These are phyloP conservation scores for Oegoconia quadripuncta DNA, from an alignment of 2,888 invertebrate genomes.

Conservation along the genomic window DNA sequence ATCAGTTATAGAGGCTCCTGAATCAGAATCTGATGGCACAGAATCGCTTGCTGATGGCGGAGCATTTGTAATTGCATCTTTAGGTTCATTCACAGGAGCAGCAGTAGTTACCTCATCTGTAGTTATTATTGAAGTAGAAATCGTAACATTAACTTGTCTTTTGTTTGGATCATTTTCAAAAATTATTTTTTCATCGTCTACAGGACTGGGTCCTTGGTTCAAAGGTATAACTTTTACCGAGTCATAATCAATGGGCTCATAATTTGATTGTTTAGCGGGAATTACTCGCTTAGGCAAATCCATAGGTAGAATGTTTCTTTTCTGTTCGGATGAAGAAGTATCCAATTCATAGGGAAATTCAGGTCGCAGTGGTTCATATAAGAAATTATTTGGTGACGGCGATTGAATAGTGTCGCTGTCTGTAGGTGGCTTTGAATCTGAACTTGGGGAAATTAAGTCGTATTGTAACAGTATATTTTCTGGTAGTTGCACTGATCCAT, in stretches of 20 bases:
- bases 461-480: slow-evolving; percentile 67
- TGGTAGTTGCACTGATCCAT: slow-evolving; percentile 61
- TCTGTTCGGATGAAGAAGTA: slow-evolving; percentile 57
- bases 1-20: slow-evolving; percentile 80
- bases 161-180: slow-evolving; percentile 51
- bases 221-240: slow-evolving; percentile 67
- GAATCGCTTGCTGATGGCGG: slow-evolving; percentile 36
- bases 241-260: slow-evolving; percentile 64
- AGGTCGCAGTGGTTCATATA: slow-evolving; percentile 60
- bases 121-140: slow-evolving; percentile 19
- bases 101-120: slow-evolving; percentile 26
- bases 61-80: slow-evolving; percentile 36
- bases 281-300: slow-evolving; percentile 58
- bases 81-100: slow-evolving; percentile 33
- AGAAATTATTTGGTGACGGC: slow-evolving; percentile 45
- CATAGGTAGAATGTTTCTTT: slow-evolving; percentile 51
- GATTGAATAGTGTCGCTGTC: slow-evolving; percentile 26
- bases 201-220: slow-evolving; percentile 53
- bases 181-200: slow-evolving; percentile 40
- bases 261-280: slow-evolving; percentile 37
- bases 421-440: slow-evolving; percentile 33
- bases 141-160: slow-evolving; percentile 46
- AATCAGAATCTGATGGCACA: slow-evolving; percentile 61
- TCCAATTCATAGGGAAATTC: slow-evolving; percentile 61
- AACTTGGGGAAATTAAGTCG: slow-evolving; percentile 52